Base-by-base conservation (phyloP, 2,113 vertebrate genomes). In the Dicerorhinus sumatrensis region DNA sequence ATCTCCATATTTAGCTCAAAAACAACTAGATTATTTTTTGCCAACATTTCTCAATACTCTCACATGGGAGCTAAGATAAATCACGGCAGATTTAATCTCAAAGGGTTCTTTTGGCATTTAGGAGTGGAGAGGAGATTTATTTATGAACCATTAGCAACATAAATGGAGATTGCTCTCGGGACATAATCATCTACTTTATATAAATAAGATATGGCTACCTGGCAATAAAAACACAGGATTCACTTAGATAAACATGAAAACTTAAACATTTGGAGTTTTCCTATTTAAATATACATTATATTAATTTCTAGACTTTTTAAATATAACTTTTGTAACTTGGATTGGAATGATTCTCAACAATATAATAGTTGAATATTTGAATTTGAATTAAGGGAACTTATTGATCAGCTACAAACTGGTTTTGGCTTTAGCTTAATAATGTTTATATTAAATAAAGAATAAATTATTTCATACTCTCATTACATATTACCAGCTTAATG, bases 91-190 rank as follows among this genome's bases (percentile, higher is more conserved):
- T 83, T 97, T 95, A 25, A 86, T 98, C 67, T 96, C 85, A 97
- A 76, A 97, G 25, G 70, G 21, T 73, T 95, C 72, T 73, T 94
- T 69, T 79, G 39, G 56, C 62, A 10, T 89, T 91, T 75, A 85
- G 51, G 48, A 95, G 46, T 96, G 3, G 39, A 94, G 31, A 95
- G 63, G 86, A 94, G 81, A 93, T 95, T 97, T 97, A 82, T 97
- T 97, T 95, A 95, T 89, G 81, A 98, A 75, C 73, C 67, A 97
- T 97, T 97, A 97, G 65, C 93, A 97, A 93, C 82, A 75, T 93
- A 97, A 97, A 91, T 79, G 46, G 85, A 95, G 82, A 98, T 76
- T 94, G n/a, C 89, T 93, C 81, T 96, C 82, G 25, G 93, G 89
- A 89, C 67, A 89, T 94, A 96, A 97, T 94, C 67, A 96, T 91